Evolutionary conservation across 2,797 vertebrate genomes (phyloP), one percentile per base, ranked within the genome.

Genomic region (Microcaecilia unicolor): DNA sequence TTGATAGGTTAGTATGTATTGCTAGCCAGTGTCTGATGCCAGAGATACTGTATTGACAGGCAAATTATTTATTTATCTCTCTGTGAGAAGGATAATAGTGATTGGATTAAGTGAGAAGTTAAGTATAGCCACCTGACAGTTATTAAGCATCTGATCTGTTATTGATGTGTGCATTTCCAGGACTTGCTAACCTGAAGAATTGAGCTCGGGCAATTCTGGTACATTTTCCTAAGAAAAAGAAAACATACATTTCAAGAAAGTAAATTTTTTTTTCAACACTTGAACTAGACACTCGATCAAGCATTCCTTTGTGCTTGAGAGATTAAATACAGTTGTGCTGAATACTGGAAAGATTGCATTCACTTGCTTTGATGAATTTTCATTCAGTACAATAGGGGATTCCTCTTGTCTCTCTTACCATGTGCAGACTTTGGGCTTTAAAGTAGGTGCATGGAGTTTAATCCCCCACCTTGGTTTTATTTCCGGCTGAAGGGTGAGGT

Each of bases 31-130:
- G 43, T 9, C 5, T 21, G n/a, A n/a, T n/a, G n/a, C 14, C 32
- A 39, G 8, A 35, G 3, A 38, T 11, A 49, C 9, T 37, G 7
- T 40, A 22, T 2, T 33, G 19, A 44, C 4, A 13, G 11, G 1
- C 34, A n/a, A 44, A n/a, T 16, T 36, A 18, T 32, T 33, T 38
- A 46, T 45, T 52, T 22, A 44, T 21, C 52, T 44, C 28, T 54
- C 49, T 44, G 33, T 29, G 19, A 36, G 44, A 39, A 48, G 10
- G 25, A 6, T 25, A 55, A 37, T 37, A 57, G 28, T 2, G 34
- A 39, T 11, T 37, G 13, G 3, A 55, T 54, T 52, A 46, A 40
- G 28, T 48, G 20, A 38, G 9, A 48, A 55, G n/a, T n/a, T n/a
- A n/a, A n/a, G n/a, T n/a, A n/a, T n/a, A n/a, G n/a, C n/a, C n/a